Percentiles rank a stretch among this genome's conserved stretches.
Conservation (phyloP, 1,140 invertebrate species). For the Patella vulgata region DNA sequence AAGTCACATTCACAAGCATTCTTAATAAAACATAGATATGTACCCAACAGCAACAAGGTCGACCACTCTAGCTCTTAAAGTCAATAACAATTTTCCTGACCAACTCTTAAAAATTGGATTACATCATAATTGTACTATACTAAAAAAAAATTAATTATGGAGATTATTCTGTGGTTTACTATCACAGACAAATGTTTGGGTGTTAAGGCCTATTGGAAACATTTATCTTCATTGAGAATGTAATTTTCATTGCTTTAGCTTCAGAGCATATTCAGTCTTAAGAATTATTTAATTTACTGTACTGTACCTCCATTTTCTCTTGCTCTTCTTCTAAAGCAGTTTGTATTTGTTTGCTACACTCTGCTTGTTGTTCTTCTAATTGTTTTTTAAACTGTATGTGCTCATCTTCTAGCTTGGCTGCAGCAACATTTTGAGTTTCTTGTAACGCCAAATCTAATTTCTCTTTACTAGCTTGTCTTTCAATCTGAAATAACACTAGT, state of each 20-base stretch:
- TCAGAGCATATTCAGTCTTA: slow-evolving; percentile 1
- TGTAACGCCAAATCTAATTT: slow-evolving; percentile 17
- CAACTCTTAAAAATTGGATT: too few relatives aligned
- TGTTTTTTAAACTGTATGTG: slow-evolving; percentile 15
- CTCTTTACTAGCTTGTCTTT: slow-evolving; percentile 16
- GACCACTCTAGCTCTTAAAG: too few relatives aligned
- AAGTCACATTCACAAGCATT: too few relatives aligned
- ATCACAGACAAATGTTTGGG: too few relatives aligned
- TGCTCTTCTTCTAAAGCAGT: slow-evolving; percentile 5
- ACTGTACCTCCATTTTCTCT: slow-evolving; percentile 2
- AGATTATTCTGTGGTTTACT: too few relatives aligned
- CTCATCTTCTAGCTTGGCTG: not conserved
- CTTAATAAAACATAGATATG: too few relatives aligned
- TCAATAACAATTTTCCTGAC: too few relatives aligned
- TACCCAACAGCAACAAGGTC: too few relatives aligned
- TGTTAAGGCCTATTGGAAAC: too few relatives aligned
- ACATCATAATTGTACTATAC: too few relatives aligned
- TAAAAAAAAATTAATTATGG: too few relatives aligned
- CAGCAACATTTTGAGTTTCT: slow-evolving; percentile 2
- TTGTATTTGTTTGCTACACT: slow-evolving; percentile 9
- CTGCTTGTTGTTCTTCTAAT: slow-evolving; percentile 2
- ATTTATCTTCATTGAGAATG: too few relatives aligned
- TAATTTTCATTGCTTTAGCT: slow-evolving; percentile 7
- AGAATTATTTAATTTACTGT: not conserved
- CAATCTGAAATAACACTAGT: slow-evolving; percentile 11